Base-by-base conservation (phyloP, 2,113 vertebrate species). In the Dromaius novaehollandiae region DNA sequence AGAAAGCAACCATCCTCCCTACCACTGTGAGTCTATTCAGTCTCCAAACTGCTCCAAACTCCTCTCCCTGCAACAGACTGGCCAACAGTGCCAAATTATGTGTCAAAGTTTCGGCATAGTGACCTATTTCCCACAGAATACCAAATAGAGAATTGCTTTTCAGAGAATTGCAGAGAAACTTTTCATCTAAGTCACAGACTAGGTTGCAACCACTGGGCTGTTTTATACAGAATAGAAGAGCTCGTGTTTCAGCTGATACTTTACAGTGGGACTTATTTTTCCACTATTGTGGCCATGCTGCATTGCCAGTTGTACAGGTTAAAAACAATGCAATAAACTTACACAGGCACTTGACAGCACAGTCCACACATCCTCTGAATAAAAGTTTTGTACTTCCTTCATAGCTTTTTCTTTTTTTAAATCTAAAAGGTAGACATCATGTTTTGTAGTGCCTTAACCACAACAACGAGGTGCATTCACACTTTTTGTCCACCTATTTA, bases 81-180 rank as follows among this genome's bases (percentile, higher is more conserved):
- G 77, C 42, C 66, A 95, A 69, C 55, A 68, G 53, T 6, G 30
- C 78, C 92, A 96, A 96, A 78, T 85, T 77, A 81, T 56, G n/a
- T 56, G 56, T 86, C n/a, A 76, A 95, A 51, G 51, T 96, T 95
- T 96, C 90, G 96, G 95, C 91, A 95, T 48, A 64, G n/a, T 34
- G 81, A 65, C 36, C 19, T 22, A 25, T 80, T 89, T 95, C 92
- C 85, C 80, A 93, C 80, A 89, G 87, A 93, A 86, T 42, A 89
- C 5, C n/a, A 75, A 87, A 64, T 3, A 90, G 63, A 90, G 73
- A 94, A 88, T 19, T 75, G 22, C 32, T 38, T 38, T 38, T 38
- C 38, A 38, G 38, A 38, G 38, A 38, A 7, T 38, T 38, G 38
- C 38, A 38, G 38, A 38, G 38, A 38, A 38, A 63, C 56, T 92